phyloP scores from a whole-genome alignment of 2,113 vertebrate genomes.

The Sakesphorus luctuosus region DNA sequence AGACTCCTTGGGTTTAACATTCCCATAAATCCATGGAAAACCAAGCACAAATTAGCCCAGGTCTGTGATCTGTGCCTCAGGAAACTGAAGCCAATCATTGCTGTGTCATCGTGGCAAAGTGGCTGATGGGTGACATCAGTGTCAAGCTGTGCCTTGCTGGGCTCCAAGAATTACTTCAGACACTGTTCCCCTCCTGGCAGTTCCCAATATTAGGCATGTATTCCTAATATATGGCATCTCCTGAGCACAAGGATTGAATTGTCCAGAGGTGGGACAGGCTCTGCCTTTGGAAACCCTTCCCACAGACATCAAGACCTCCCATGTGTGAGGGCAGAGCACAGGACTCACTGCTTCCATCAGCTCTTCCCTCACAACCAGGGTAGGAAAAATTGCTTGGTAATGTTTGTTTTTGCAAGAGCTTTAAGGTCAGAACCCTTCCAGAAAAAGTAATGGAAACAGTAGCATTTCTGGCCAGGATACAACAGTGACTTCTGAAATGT shows the following conservation, averaged over 20 bases:
- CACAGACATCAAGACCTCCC: neutral
- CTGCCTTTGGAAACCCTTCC: neutral
- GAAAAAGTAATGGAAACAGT: neutral
- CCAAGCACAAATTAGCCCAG: neutral
- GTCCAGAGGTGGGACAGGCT: neutral
- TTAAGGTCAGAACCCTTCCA: neutral
- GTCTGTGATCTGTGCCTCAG: accelerated
- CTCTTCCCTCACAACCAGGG: neutral
- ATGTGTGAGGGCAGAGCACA: neutral
- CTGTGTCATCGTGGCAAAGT: accelerated
- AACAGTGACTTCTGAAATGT: neutral
- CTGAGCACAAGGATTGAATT: neutral
- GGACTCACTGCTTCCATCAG: neutral
- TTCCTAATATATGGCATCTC: neutral
- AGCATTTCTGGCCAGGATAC: neutral
- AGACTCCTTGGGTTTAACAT: neutral
- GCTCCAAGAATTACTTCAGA: neutral
- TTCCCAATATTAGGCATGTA: neutral
- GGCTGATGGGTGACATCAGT: neutral
- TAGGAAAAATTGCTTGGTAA: neutral
- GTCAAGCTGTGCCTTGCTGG: neutral
- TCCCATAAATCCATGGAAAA: neutral
- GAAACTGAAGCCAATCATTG: accelerated
- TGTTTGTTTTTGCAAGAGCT: neutral
- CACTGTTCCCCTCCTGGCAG: neutral